Conservation (phyloP, 1,140 invertebrate species). For the Drosophila punjabiensis region DNA sequence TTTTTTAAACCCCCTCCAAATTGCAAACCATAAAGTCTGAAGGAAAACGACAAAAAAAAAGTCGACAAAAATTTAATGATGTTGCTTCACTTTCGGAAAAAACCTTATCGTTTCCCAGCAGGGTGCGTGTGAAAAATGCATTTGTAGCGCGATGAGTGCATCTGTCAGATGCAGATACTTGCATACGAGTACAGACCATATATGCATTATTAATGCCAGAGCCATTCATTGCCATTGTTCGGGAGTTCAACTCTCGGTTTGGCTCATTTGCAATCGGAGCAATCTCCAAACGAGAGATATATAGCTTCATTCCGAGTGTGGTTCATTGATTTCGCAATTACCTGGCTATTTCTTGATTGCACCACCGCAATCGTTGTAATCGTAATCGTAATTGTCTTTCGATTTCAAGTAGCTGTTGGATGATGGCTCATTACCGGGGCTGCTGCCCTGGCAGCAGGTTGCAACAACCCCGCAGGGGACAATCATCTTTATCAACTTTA, state of each 20-base stretch:
- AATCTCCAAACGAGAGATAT: slow-evolving; percentile 19
- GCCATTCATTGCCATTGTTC: slow-evolving; percentile 59
- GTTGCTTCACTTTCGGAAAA: slow-evolving; percentile 32
- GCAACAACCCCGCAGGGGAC: slow-evolving; percentile 53
- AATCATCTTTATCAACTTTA: slow-evolving; percentile 47
- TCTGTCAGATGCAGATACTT: slow-evolving; percentile 42
- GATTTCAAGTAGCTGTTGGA: slow-evolving; percentile 41
- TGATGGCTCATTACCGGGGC: slow-evolving; percentile 50
- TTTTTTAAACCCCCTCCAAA: neutral
- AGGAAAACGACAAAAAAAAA: neutral
- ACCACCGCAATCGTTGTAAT: slow-evolving; percentile 16
- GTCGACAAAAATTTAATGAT: slow-evolving; percentile 19
- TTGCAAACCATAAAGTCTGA: neutral
- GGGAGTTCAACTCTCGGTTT: slow-evolving; percentile 55
- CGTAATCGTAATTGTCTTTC: slow-evolving; percentile 39
- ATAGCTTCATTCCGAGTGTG: slow-evolving; percentile 10
- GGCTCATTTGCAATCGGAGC: slow-evolving; percentile 42
- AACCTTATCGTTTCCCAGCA: slow-evolving; percentile 46
- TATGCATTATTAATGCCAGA: slow-evolving; percentile 56
- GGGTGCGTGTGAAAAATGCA: slow-evolving; percentile 70
- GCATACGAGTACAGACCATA: slow-evolving; percentile 9
- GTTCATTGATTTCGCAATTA: slow-evolving; percentile 70
- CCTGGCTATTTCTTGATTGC: slow-evolving; percentile 37
- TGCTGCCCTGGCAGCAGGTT: slow-evolving; percentile 41
- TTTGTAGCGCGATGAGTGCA: slow-evolving; percentile 50